Percentiles rank a stretch among this genome's conserved stretches.
Conservation (phyloP, 2,888 invertebrate genomes). For the Oligia strigilis region DNA sequence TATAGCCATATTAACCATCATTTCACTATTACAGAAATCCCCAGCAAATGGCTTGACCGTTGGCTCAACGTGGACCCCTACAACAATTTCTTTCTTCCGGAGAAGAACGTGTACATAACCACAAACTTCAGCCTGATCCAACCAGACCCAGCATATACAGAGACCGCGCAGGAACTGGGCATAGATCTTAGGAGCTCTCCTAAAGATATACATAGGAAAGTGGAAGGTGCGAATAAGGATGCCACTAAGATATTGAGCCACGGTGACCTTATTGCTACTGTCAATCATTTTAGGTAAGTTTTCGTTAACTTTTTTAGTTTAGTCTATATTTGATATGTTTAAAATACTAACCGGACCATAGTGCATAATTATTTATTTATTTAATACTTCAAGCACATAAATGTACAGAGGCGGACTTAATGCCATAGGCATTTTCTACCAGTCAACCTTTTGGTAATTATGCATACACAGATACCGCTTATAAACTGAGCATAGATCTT, state of each 20-base stretch:
- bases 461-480: too few relatives aligned
- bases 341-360: not conserved
- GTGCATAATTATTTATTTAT: too few relatives aligned
- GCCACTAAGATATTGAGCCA: conserved; percentile 73
- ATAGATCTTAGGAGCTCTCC: conserved; percentile 76
- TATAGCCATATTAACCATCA: not conserved
- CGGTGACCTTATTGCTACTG: conserved; percentile 82
- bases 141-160: conserved; percentile 79
- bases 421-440: too few relatives aligned
- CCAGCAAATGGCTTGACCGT: conserved; percentile 90
- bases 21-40: conserved; percentile 87
- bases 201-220: conserved; percentile 82
- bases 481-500: too few relatives aligned
- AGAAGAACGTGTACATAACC: conserved; percentile 93
- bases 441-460: too few relatives aligned
- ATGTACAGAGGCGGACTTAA: too few relatives aligned
- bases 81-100: conserved; percentile 92
- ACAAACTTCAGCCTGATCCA: conserved; percentile 92
- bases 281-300: conserved; percentile 84
- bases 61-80: conserved; percentile 91
- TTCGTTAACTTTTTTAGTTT: too few relatives aligned
- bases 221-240: conserved; percentile 57
- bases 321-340: not conserved
- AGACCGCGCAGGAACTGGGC: conserved; percentile 75
- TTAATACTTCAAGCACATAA: too few relatives aligned